phyloP scores from a whole-genome alignment of 2,888 invertebrate species.

The Acanthosepion lycidas region DNA sequence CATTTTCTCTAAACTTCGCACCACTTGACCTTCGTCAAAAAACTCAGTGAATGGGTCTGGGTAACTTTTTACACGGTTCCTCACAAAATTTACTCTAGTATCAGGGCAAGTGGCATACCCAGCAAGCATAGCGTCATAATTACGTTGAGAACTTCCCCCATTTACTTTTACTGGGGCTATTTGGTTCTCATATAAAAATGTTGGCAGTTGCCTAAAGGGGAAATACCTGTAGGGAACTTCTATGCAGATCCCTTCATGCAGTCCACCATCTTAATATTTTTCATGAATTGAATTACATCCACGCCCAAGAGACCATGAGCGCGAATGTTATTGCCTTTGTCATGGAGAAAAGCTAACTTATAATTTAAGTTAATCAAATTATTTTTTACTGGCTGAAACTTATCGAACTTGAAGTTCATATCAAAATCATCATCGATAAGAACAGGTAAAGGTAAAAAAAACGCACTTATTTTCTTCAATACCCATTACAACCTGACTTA shows the following conservation, averaged over 20 bases:
- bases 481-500: too few relatives aligned
- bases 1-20: background rate
- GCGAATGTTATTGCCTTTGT: too few relatives aligned
- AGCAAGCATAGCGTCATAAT: background rate
- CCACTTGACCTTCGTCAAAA: background rate
- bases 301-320: too few relatives aligned
- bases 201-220: background rate
- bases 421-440: too few relatives aligned
- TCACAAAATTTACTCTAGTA: background rate
- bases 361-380: too few relatives aligned
- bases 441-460: too few relatives aligned
- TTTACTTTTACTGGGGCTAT: background rate
- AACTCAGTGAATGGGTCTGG: background rate
- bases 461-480: too few relatives aligned
- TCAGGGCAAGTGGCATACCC: background rate
- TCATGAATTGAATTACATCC: too few relatives aligned
- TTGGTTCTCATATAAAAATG: background rate
- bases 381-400: too few relatives aligned
- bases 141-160: background rate
- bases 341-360: too few relatives aligned
- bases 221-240: background rate
- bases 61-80: background rate
- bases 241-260: background rate
- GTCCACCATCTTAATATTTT: too few relatives aligned
- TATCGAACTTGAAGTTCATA: too few relatives aligned